Base-by-base conservation (phyloP, 2,797 vertebrate genomes). In the Pteropus rufus region DNA sequence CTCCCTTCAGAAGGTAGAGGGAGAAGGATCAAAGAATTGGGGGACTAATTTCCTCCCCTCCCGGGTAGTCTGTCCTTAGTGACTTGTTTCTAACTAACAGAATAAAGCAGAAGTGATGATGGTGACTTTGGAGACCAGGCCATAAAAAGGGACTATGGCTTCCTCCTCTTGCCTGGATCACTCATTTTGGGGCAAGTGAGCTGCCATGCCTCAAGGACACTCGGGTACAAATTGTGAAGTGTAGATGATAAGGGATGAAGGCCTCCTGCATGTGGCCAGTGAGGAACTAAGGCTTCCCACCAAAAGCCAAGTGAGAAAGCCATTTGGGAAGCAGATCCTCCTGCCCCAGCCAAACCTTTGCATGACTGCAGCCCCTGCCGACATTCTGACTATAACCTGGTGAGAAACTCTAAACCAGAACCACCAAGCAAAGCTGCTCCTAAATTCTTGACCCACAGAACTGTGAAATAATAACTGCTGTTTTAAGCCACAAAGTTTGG, bases 211-310 rank as follows among this genome's bases (percentile, higher is more conserved):
- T 81, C 26, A 29, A 60, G 72, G 73, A 86, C 29, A 12, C 10
- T 34, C 3, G 2, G 44, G 41, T 8, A n/a, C 12, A 1, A 7
- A 29, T 29, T 0, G 0, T 3, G 23, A 39, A 10, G 46, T 16
- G 54, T 29, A 11, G 24, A 21, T 29, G 15, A n/a, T 34, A 18
- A 34, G n/a, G 82, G 70, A 10, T 10, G 23, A 60, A 76, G n/a
- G 8, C 29, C 60, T 75, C 58, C 67, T 36, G 10, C 31, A 65
- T 75, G 52, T 7, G 36, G 39, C 58, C 39, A 41, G 23, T 18
- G 21, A 44, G 41, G 36, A 26, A 4, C 31, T 2, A 60, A 82
- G 67, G 24, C 24, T 62, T 44, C 82, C 8, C 49, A 49, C 19
- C 44, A 10, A 14, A 1, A 46, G 72, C 65, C 29, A 3, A 7